Evolutionary conservation across 1,140 invertebrate genomes (phyloP).

Genomic region (Bombus waltoni): DNA sequence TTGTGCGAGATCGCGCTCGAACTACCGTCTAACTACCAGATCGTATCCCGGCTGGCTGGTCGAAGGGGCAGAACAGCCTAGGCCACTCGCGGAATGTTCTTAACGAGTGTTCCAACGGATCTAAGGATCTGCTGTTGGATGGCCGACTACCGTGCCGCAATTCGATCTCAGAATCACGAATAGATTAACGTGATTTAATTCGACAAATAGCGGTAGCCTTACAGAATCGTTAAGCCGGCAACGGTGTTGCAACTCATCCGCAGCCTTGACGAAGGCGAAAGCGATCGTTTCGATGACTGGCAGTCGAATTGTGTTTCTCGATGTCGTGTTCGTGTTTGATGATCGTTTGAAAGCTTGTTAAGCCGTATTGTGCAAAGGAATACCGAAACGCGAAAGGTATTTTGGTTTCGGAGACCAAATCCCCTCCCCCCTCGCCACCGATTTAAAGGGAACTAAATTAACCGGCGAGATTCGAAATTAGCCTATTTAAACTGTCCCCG

Average conservation of each 20-base stretch:
- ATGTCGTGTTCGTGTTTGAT: neutral
- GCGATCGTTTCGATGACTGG: neutral
- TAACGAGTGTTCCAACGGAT: slow-evolving; percentile 62
- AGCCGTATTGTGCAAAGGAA: neutral
- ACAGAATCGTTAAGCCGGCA: slow-evolving; percentile 63
- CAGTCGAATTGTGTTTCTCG: neutral
- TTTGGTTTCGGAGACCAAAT: neutral
- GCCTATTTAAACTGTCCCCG: too few species aligned
- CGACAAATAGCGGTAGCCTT: slow-evolving; percentile 65
- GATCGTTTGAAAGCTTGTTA: slow-evolving; percentile 1
- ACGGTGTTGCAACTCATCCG: slow-evolving; percentile 1
- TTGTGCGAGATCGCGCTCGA: slow-evolving; percentile 57
- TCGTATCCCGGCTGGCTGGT: slow-evolving; percentile 52
- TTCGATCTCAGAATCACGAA: slow-evolving; percentile 63
- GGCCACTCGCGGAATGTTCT: slow-evolving; percentile 58
- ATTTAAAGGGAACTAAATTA: too few species aligned
- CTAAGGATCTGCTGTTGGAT: slow-evolving; percentile 56
- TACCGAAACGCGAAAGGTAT: neutral
- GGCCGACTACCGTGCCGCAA: slow-evolving; percentile 48
- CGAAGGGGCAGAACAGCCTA: slow-evolving; percentile 35
- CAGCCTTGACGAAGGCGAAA: neutral
- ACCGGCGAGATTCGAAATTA: too few species aligned
- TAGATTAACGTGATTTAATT: slow-evolving; percentile 68
- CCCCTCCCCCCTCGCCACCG: too few species aligned
- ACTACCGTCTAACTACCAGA: slow-evolving; percentile 51